Percentiles rank a stretch among this genome's conserved stretches.
Conservation (phyloP, 2,888 invertebrate species). For the Hydraecia micacea region DNA sequence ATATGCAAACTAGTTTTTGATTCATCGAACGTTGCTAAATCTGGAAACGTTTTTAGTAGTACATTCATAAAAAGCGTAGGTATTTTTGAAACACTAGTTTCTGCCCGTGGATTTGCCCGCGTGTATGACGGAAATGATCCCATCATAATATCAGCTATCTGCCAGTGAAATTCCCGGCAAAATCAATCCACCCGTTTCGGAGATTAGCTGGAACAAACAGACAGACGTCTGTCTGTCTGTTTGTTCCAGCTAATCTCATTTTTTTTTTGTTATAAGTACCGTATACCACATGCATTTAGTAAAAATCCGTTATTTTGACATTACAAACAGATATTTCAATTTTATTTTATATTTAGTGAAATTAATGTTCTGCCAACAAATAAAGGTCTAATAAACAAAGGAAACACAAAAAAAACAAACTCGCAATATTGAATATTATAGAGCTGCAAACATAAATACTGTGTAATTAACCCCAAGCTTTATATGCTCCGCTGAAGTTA, state of each 20-base stretch:
- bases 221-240: no score
- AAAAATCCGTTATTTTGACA: neutral
- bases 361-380: neutral
- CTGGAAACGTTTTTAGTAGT: neutral
- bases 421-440: conserved; percentile 31
- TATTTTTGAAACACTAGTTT: neutral
- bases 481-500: conserved; percentile 58
- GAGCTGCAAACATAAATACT: conserved; percentile 37
- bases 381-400: neutral
- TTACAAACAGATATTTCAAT: neutral
- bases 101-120: neutral
- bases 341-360: neutral
- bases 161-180: neutral
- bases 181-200: neutral
- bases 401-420: conserved; percentile 5
- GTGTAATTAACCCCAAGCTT: conserved; percentile 58
- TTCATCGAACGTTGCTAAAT: conserved; percentile 28
- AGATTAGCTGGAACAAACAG: neutral
- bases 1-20: conserved; percentile 52
- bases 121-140: no score
- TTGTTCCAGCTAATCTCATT: no score
- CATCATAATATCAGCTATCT: neutral
- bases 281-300: no score
- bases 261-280: no score
- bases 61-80: neutral